Conservation (phyloP, 1,140 invertebrate genomes). For the Tetramorium simillimum region DNA sequence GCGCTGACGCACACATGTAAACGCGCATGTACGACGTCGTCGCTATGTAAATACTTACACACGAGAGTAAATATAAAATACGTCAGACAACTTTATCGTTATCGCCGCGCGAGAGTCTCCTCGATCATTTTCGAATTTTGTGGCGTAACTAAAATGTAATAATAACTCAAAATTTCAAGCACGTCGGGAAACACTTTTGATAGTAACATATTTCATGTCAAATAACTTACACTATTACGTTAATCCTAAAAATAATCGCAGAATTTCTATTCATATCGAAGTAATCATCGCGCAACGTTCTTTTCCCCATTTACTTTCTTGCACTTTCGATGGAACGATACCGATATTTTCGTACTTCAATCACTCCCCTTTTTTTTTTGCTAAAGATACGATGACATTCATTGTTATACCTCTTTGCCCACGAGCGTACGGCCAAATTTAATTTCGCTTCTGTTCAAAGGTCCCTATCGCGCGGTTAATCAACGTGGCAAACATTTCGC, state of each 20-base stretch:
- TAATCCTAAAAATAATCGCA: not conserved
- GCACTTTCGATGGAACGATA: not conserved
- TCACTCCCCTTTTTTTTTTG: not conserved
- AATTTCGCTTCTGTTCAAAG: constrained; percentile 37
- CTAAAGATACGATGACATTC: not conserved
- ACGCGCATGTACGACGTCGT: constrained; percentile 1
- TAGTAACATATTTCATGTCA: not conserved
- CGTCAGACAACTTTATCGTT: not conserved
- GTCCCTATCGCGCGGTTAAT: constrained; percentile 39
- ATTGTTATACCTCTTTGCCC: not conserved
- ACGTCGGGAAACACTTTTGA: not conserved
- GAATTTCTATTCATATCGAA: not conserved
- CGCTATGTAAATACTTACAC: constrained; percentile 56
- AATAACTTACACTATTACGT: not conserved
- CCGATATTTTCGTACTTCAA: not conserved
- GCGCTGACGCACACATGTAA: constrained; percentile 49
- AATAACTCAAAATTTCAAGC: not conserved
- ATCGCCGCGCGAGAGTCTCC: not conserved
- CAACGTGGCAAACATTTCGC: constrained; percentile 54
- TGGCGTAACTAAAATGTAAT: not conserved
- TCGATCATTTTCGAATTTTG: not conserved
- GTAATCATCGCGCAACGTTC: not conserved
- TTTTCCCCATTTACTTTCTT: not conserved
- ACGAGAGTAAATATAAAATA: constrained; percentile 42
- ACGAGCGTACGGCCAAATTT: constrained; percentile 30